phyloP scores from a whole-genome alignment of 92 coral and sea anemone species.

The Zoanthus solanderi region DNA sequence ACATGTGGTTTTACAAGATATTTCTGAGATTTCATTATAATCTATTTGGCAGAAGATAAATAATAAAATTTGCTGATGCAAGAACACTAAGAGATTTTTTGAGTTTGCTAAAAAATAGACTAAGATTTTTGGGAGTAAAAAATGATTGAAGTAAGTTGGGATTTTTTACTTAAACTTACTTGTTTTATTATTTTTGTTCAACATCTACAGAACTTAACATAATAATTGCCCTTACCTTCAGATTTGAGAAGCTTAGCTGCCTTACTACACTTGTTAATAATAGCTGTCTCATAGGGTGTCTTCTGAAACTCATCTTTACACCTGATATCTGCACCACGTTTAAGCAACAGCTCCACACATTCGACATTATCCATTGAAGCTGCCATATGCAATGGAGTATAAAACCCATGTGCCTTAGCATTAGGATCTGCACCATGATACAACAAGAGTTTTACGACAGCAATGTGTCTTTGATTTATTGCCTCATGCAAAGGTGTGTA shows the following conservation, averaged over 20 bases:
- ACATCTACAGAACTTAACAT: too few species aligned
- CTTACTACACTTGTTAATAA: slow-evolving; percentile 73
- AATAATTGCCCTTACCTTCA: slow-evolving; percentile 68
- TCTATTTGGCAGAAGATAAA: too few species aligned
- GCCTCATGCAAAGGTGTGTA: slow-evolving; percentile 89
- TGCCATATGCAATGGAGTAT: slow-evolving; percentile 94
- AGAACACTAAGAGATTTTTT: too few species aligned
- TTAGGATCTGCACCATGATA: slow-evolving; percentile 91
- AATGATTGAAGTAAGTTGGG: too few species aligned
- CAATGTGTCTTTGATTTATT: slow-evolving; percentile 77
- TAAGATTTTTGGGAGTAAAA: too few species aligned
- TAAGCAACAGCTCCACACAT: slow-evolving; percentile 84
- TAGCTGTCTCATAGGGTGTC: slow-evolving; percentile 93
- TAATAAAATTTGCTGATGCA: too few species aligned
- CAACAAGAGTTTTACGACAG: slow-evolving; percentile 78
- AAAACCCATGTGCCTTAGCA: slow-evolving; percentile 93
- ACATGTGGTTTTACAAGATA: too few species aligned
- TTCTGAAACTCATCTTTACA: slow-evolving; percentile 88
- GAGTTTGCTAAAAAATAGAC: too few species aligned
- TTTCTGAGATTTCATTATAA: too few species aligned
- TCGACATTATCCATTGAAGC: slow-evolving; percentile 87
- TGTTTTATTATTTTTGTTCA: too few species aligned
- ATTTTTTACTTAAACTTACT: too few species aligned
- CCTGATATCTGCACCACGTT: slow-evolving; percentile 78
- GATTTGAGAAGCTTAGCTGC: slow-evolving; percentile 85